Base-by-base conservation (phyloP, 1,140 invertebrate genomes). In the Diorhabda carinulata region DNA sequence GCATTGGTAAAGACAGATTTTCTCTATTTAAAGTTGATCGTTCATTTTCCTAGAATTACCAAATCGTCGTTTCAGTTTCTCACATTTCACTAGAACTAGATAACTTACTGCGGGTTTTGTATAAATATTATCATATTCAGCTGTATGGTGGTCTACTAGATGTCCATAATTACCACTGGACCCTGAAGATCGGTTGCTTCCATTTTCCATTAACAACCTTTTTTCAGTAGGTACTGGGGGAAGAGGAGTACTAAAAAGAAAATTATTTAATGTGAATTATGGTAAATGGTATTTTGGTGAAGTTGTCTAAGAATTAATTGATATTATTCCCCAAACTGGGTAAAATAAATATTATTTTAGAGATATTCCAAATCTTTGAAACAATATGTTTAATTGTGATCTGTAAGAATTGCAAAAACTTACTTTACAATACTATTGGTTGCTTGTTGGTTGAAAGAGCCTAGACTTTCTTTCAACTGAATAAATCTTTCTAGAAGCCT, bases 401-500 rank as follows among this genome's bases (percentile, higher is more conserved):
- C 40, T 3, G 43, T 42, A 64, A 64, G 8, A 1, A 5, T 42
- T 43, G 44, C 45, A 62, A 9, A 43, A 60, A 80, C 82, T 79
- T 81, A 88, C 87, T 93, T 92, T 3, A 93, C 89, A 81, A 92
- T 92, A 81, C 90, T 92, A 70, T 91, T 89, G 0, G 88, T 86
- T 68, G 89, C 84, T 76, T 92, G 90, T 57, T 89, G 79, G 72
- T 87, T 85, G 87, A 79, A 47, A 83, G 88, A 84, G 1, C 87
- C 88, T 0, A 93, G 79, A 69, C 88, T 88, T 74, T 91, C 88
- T 72, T 90, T 89, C 56, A 96, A 83, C 73, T 94, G 90, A 1
- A 85, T 87, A 74, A 96, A 95, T 59, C 92, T 85, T 77, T 96
- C 94, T n/a, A 93, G 84, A 4, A 98, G 82, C 66, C 92, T 86